phyloP scores from a whole-genome alignment of 2,797 vertebrate species.

The Hybognathus amarus region DNA sequence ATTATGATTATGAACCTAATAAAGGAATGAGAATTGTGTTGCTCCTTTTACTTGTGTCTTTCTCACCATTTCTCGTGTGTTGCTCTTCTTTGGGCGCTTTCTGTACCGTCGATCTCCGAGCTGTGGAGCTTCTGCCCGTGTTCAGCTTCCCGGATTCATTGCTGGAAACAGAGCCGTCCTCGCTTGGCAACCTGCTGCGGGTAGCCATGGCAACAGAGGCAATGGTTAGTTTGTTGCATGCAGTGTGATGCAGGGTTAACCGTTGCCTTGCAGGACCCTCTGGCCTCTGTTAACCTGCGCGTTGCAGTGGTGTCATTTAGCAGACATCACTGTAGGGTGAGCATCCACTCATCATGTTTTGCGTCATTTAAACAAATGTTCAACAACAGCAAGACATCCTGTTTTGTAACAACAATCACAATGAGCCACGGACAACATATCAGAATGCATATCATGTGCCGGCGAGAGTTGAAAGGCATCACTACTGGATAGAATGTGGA shows the following conservation, averaged over 20 bases:
- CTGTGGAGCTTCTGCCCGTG: conserved; percentile 84
- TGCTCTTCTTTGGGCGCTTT: conserved; percentile 89
- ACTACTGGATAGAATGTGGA: not conserved
- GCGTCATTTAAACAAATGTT: conserved; percentile 23
- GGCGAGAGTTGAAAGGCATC: not conserved
- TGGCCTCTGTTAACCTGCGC: conserved; percentile 52
- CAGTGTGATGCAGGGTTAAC: conserved; percentile 38
- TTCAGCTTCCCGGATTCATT: conserved; percentile 92
- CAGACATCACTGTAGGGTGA: conserved; percentile 2
- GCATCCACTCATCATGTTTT: conserved; percentile 17
- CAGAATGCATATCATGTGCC: conserved; percentile 16
- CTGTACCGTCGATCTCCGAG: conserved; percentile 83
- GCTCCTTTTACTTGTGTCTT: conserved; percentile 12
- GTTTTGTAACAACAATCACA: not conserved
- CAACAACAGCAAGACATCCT: not conserved
- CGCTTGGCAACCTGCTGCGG: conserved; percentile 91
- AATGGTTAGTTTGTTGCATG: conserved; percentile 53
- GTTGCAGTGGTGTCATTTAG: conserved; percentile 12
- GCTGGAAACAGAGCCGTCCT: conserved; percentile 92
- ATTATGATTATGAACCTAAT: not conserved
- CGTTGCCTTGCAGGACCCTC: conserved; percentile 47
- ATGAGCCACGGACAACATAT: not conserved
- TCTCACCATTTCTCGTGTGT: conserved; percentile 88
- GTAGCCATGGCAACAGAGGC: conserved; percentile 94
- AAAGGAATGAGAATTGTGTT: not conserved